Evolutionary conservation across 2,797 vertebrate species (phyloP).

Genomic region (Acipenser transmontanus): DNA sequence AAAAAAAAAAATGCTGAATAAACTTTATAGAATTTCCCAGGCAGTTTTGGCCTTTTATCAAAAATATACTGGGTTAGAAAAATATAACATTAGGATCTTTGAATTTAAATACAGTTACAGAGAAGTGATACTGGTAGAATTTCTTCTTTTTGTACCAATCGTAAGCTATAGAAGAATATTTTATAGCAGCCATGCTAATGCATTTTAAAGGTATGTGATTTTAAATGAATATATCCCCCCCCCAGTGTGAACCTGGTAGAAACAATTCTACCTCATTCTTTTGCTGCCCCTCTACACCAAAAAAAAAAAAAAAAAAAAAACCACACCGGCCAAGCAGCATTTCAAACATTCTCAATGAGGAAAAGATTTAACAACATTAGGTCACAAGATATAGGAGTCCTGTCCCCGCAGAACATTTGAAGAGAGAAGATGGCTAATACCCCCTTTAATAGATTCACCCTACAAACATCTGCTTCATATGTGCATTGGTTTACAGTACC

Average conservation of each 20-base stretch:
- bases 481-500: conserved; percentile 63
- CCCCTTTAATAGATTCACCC: conserved; percentile 34
- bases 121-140: conserved; percentile 41
- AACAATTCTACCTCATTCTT: background rate
- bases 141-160: background rate
- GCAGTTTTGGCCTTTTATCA: conserved; percentile 34
- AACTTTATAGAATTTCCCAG: conserved; percentile 23
- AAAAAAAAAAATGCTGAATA: background rate
- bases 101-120: conserved; percentile 62
- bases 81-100: conserved; percentile 57
- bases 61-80: conserved; percentile 64
- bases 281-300: conserved; percentile 24
- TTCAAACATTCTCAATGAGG: conserved; percentile 26
- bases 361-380: conserved; percentile 26
- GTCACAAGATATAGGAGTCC: conserved; percentile 31
- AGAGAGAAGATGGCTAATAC: conserved; percentile 27
- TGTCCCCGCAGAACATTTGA: conserved; percentile 26
- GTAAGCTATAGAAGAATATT: no score
- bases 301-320: conserved; percentile 20
- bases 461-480: conserved; percentile 53
- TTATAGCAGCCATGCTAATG: no score
- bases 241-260: no score
- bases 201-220: no score
- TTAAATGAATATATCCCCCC: no score
- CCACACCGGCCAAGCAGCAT: conserved; percentile 30